Percentiles rank a stretch among this genome's conserved stretches.
phyloP scores from a whole-genome alignment of 2,797 vertebrate species.

The Siniperca obscura region DNA sequence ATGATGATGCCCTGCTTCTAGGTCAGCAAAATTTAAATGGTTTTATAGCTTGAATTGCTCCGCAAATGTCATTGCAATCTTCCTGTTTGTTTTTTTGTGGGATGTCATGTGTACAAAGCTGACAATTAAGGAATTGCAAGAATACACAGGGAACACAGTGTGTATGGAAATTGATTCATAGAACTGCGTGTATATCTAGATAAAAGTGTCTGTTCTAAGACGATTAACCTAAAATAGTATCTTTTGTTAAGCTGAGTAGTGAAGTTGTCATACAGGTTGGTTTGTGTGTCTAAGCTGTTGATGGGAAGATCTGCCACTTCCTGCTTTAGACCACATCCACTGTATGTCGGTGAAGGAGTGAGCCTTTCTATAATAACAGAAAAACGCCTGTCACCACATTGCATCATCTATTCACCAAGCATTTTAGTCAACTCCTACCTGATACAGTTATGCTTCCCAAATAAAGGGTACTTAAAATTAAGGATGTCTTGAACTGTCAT shows the following conservation, averaged over 20 bases:
- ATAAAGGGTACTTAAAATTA: conserved; percentile 33
- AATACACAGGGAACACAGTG: background rate
- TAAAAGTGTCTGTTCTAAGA: background rate
- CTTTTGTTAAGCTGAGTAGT: background rate
- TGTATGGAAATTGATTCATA: background rate
- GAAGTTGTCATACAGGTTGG: conserved; percentile 15
- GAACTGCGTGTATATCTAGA: background rate
- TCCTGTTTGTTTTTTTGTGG: background rate
- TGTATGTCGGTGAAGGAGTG: conserved; percentile 7
- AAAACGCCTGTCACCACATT: conserved; percentile 5
- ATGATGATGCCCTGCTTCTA: background rate
- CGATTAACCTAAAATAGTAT: background rate
- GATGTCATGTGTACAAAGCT: background rate
- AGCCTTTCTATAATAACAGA: background rate
- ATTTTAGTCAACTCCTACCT: background rate
- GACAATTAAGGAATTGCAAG: background rate
- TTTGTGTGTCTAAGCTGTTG: conserved; percentile 34
- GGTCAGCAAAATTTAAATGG: background rate
- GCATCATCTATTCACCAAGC: background rate
- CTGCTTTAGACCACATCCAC: conserved; percentile 79
- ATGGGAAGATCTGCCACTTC: conserved; percentile 58
- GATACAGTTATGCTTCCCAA: conserved; percentile 10
- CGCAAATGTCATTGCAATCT: background rate
- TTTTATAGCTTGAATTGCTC: background rate
- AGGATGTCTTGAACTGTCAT: conserved; percentile 32